Evolutionary conservation across 2,113 vertebrate species (phyloP), one percentile per base, ranked within the genome.

Genomic region (Hucho hucho): DNA sequence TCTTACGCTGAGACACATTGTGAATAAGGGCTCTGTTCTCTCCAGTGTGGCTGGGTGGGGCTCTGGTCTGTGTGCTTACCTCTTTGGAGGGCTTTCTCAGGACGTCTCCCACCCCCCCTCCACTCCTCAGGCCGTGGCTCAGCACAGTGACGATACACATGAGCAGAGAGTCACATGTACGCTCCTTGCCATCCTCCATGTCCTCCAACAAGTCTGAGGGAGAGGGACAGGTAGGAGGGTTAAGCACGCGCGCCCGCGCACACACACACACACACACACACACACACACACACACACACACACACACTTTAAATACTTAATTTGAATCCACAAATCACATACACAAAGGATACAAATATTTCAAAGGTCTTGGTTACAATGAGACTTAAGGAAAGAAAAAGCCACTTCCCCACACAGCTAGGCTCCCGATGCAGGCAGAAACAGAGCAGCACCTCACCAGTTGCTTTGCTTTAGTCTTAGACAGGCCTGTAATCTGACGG

Each of bases 111-210:
- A 99, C 97, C 77, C 98, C 97, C 2, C 98, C 98, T 71, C 98
- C 97, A 69, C 96, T 98, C 74, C 98, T 88, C 77, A 99, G 92
- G 75, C 98, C 98, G 1, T 99, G 98, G 93, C 97, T 99, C 89
- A 99, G 94, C 64, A 99, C 98, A 24, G 98, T 99, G 79, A 99
- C 96, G 75, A 99, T 99, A 85, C 98, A 99, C 98, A 99, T 99
- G 43, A 99, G 96, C 24, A 99, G 86, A 0, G 98, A 98, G 92
- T 99, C 98, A 18, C 98, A 99, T 0, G 96, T 97, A 86, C 95
- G 95, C 88, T 99, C 98, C 85, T 94, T 93, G 80, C 96, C 94
- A 70, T 94, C 93, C 79, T 93, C 92, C 1, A 1, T 0, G 11
- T 80, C 79, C 6, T 37, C 26, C 3, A 22, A 75, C 1, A 46